These are phyloP conservation scores for Diaphora mendica DNA, from an alignment of 2,888 invertebrate genomes.

Conservation along the genomic window DNA sequence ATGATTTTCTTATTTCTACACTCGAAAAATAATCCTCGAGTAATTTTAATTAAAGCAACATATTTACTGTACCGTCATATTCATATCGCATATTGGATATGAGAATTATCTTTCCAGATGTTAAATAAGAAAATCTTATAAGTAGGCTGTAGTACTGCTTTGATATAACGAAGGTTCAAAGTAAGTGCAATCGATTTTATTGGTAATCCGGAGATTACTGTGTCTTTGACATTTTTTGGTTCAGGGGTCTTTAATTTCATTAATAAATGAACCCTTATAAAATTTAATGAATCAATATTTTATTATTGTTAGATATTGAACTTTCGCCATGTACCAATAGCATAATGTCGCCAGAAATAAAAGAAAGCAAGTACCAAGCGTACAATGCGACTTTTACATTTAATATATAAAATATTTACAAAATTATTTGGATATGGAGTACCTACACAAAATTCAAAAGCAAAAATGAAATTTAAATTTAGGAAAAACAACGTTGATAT, in stretches of 20 bases:
- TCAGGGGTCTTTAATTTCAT: neutral
- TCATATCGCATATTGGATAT: slow-evolving; percentile 19
- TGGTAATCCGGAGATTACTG: neutral
- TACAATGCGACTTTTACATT: slow-evolving; percentile 34
- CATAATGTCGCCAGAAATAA: slow-evolving; percentile 64
- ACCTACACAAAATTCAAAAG: slow-evolving; percentile 6
- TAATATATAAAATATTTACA: slow-evolving; percentile 14
- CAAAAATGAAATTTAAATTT: slow-evolving; percentile 13
- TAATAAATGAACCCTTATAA: neutral
- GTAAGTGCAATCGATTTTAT: slow-evolving; percentile 10
- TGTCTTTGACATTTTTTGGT: slow-evolving; percentile 3
- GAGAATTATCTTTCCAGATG: slow-evolving; percentile 42
- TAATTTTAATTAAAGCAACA: slow-evolving; percentile 20
- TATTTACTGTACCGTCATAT: slow-evolving; percentile 12
- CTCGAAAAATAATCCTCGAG: slow-evolving; percentile 37
- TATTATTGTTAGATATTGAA: slow-evolving; percentile 24
- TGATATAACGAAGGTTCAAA: slow-evolving; percentile 48
- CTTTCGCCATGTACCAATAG: slow-evolving; percentile 46
- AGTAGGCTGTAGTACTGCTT: slow-evolving; percentile 36
- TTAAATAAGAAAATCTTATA: slow-evolving; percentile 55
- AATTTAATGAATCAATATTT: neutral
- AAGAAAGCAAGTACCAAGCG: slow-evolving; percentile 62
- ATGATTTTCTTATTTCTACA: slow-evolving; percentile 44
- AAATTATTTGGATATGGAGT: neutral
- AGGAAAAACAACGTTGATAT: neutral